Evolutionary conservation across 2,113 vertebrate species (phyloP).

Genomic region (Stomatorhinus ivindoensis): DNA sequence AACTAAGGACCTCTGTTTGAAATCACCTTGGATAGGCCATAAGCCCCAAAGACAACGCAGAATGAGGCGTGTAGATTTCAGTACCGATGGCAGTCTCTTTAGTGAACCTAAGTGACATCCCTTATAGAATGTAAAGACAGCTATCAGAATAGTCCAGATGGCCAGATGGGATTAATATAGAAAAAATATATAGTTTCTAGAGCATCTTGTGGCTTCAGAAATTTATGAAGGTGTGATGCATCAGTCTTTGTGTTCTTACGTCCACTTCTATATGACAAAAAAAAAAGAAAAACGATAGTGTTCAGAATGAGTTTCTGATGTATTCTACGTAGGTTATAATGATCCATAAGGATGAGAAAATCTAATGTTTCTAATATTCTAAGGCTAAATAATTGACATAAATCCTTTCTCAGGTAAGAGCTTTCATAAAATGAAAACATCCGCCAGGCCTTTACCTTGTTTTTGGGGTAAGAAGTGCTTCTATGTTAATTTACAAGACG

Average conservation of each 20-base stretch:
- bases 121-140: background rate
- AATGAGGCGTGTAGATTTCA: background rate
- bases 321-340: background rate
- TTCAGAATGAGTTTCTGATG: background rate
- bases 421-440: background rate
- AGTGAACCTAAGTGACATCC: background rate
- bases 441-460: background rate
- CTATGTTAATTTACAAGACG: background rate
- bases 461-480: background rate
- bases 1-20: background rate
- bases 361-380: background rate
- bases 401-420: background rate
- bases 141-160: background rate
- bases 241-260: background rate
- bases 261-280: background rate
- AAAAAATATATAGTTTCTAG: background rate
- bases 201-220: background rate
- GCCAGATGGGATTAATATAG: background rate
- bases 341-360: background rate
- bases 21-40: background rate
- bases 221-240: background rate
- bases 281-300: background rate
- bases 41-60: background rate
- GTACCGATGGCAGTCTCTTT: background rate
- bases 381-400: background rate